Evolutionary conservation across 1,140 invertebrate species (phyloP).

Genomic region (Coenobita brevimanus): DNA sequence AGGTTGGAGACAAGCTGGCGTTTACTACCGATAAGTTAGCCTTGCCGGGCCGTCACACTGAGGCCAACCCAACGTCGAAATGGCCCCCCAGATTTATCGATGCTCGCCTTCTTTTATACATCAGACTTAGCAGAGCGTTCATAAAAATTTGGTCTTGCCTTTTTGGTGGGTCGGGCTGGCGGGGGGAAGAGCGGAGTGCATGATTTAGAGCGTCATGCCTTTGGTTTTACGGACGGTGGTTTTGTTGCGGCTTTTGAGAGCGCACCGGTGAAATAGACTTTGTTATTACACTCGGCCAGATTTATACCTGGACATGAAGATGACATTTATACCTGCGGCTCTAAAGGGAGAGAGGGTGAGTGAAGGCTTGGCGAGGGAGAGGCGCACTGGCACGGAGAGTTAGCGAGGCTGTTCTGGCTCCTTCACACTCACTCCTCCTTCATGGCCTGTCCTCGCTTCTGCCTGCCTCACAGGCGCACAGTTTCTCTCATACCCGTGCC

Average conservation of each 20-base stretch:
- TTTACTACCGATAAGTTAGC: constrained; percentile 64
- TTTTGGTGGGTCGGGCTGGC: constrained; percentile 28
- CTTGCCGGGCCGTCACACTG: constrained; percentile 60
- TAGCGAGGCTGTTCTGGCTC: no score
- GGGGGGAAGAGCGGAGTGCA: constrained; percentile 42
- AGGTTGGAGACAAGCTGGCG: constrained; percentile 50
- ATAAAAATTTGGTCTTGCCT: constrained; percentile 60
- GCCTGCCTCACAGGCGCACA: no score
- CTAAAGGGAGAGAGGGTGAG: constrained; percentile 48
- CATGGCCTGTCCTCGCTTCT: no score
- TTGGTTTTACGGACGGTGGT: constrained; percentile 59
- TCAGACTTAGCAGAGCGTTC: constrained; percentile 64
- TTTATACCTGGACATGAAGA: constrained; percentile 57
- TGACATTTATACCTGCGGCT: constrained; percentile 58
- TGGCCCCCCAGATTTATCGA: constrained; percentile 63
- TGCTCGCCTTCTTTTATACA: constrained; percentile 62
- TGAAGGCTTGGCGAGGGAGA: neutral
- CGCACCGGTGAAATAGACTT: constrained; percentile 54
- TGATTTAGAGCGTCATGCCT: constrained; percentile 64
- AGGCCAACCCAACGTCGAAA: constrained; percentile 52
- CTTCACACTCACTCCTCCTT: no score
- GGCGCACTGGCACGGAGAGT: neutral
- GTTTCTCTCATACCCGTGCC: no score
- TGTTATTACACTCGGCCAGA: constrained; percentile 57
- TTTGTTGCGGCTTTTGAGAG: constrained; percentile 54